phyloP scores from a whole-genome alignment of 2,888 invertebrate species.

The Pandemis heparana region DNA sequence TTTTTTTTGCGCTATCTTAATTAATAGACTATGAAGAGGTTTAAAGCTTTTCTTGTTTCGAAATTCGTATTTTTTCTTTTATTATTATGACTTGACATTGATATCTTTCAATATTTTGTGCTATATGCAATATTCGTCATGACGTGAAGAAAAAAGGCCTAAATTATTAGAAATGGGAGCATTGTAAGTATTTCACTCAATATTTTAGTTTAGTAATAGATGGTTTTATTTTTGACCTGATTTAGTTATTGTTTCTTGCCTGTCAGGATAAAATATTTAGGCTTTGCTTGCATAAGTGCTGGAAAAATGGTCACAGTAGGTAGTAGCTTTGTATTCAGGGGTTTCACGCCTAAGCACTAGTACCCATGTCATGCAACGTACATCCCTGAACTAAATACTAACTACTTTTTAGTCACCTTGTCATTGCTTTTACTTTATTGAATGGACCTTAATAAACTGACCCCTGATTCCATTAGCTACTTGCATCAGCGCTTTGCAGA shows the following conservation, averaged over 20 bases:
- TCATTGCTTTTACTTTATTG: too few species aligned
- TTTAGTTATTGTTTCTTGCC: background rate
- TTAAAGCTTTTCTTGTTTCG: background rate
- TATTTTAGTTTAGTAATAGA: background rate
- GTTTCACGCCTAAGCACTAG: too few species aligned
- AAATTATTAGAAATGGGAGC: slow-evolving; percentile 5
- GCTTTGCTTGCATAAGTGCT: background rate
- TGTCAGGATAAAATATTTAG: background rate
- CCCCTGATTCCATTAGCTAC: too few species aligned
- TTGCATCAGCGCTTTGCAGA: too few species aligned
- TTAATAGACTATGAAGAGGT: background rate
- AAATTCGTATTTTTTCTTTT: slow-evolving; percentile 8
- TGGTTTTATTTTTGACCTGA: background rate
- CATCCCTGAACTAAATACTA: too few species aligned
- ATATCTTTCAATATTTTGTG: background rate
- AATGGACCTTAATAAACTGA: too few species aligned
- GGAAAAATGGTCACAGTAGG: background rate
- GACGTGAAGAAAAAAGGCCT: slow-evolving; percentile 2
- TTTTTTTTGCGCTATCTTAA: background rate
- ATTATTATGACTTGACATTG: slow-evolving; percentile 11
- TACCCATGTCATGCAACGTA: too few species aligned
- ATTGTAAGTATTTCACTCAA: slow-evolving; percentile 14
- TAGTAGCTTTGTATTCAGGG: background rate
- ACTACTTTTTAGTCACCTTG: too few species aligned
- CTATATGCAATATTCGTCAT: background rate